Evolutionary conservation across 1,140 invertebrate genomes (phyloP), one percentile per base, ranked within the genome.

Genomic region (Neelides sp.): DNA sequence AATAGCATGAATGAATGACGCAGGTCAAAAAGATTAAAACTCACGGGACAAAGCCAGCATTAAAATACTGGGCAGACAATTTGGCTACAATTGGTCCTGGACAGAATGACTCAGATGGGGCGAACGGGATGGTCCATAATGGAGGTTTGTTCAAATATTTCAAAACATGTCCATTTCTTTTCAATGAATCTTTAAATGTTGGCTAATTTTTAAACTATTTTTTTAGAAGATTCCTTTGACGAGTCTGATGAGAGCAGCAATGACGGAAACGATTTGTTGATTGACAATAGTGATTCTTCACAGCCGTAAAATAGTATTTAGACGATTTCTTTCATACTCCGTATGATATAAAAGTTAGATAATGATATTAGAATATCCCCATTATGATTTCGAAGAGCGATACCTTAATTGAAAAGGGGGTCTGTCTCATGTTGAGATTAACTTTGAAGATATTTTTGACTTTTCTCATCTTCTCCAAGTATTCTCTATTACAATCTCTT

Each of bases 271-370:
- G 58, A 61, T 54, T 52, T 61, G 40, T 44, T 61, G 7, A 55
- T 57, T 42, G 58, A 61, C 54, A 61, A 61, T 52, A 61, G 58
- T 55, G 58, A 61, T 43, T 57, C 54, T 17, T 61, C 58, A 28
- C 58, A 61, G 39, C 52, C 54, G 44, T 61, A 37, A 47, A 61
- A 8, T n/a, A n/a, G n/a, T n/a, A n/a, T n/a, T n/a, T n/a, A n/a
- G n/a, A n/a, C n/a, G n/a, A n/a, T n/a, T n/a, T n/a, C n/a, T n/a
- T n/a, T n/a, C n/a, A n/a, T n/a, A n/a, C n/a, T n/a, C n/a, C n/a
- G n/a, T n/a, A n/a, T n/a, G n/a, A n/a, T n/a, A n/a, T n/a, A n/a
- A n/a, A n/a, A n/a, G n/a, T n/a, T n/a, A n/a, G n/a, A n/a, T n/a
- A n/a, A n/a, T n/a, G n/a, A n/a, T n/a, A n/a, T n/a, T n/a, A n/a